Base-by-base conservation (phyloP, 2,888 invertebrate genomes). In the Embidobia sp. region DNA sequence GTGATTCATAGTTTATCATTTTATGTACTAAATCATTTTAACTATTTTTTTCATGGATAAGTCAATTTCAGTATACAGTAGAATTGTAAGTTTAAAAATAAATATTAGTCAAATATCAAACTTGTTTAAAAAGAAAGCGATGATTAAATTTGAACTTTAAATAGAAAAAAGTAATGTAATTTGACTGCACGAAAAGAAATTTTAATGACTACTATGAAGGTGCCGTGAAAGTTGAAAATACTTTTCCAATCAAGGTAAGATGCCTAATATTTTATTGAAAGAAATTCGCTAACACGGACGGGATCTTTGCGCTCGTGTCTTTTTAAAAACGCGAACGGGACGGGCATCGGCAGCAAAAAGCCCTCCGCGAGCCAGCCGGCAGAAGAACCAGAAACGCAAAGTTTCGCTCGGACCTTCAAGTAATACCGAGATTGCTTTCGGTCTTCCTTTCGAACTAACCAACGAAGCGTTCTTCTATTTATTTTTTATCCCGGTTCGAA, bases 351-450 rank as follows among this genome's bases (percentile, higher is more conserved):
- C 61, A 37, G 72, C 48, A 16, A 59, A 72, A 72, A 77, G 70
- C 66, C 61, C 61, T 55, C 33, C 76, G 66, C 76, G n/a, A 16
- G 51, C 22, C 42, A 35, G 13, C 5, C 22, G 19, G n/a, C 13
- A 35, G 59, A 22, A 61, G 80, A 82, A 77, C 69, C 73, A 74
- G 69, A 79, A 77, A 78, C 51, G 61, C 51, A 70, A 64, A 72
- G 75, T 84, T 81, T 78, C 78, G 63, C 70, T 66, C 66, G 75
- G 78, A 75, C 79, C 77, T 53, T 33, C 22, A 61, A 67, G 79
- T 77, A 75, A 64, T 79, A 64, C 78, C 77, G 73, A 78, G 81
- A 84, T 85, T 83, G 80, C 77, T 83, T 83, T 79, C 74, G 63
- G 73, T 80, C 77, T 79, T 61, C 64, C 59, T 76, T 72, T 77